These are phyloP conservation scores for Meteorus sp. DNA, from an alignment of 1,140 invertebrate genomes.

Conservation along the genomic window DNA sequence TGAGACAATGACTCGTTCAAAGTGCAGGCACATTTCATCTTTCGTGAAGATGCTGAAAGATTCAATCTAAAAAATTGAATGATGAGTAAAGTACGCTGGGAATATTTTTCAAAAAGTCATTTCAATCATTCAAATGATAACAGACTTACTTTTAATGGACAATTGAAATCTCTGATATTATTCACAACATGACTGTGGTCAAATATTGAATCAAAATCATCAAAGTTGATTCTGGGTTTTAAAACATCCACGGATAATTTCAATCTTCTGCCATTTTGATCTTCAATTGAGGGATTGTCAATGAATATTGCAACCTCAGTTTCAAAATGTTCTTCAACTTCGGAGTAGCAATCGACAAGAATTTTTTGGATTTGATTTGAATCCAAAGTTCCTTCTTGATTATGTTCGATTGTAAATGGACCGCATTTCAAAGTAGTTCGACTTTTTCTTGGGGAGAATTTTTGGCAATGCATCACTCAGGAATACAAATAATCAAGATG, in stretches of 20 bases:
- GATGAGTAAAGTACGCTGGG: not conserved
- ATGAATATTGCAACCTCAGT: slow-evolving; percentile 34
- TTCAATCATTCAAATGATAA: slow-evolving; percentile 1
- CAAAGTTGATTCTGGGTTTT: slow-evolving; percentile 40
- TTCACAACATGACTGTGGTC: slow-evolving; percentile 41
- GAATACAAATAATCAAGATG: not conserved
- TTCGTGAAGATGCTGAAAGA: slow-evolving; percentile 34
- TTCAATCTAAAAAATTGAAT: slow-evolving; percentile 28
- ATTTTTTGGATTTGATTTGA: slow-evolving; percentile 28
- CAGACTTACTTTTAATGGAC: slow-evolving; percentile 34
- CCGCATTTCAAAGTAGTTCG: slow-evolving; percentile 27
- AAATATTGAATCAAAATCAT: slow-evolving; percentile 41
- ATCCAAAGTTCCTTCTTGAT: slow-evolving; percentile 26
- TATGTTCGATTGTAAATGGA: slow-evolving; percentile 34
- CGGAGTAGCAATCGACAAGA: slow-evolving; percentile 31
- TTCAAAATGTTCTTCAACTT: slow-evolving; percentile 28
- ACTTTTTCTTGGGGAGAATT: not conserved
- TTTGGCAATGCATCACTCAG: too few species aligned
- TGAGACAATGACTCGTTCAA: slow-evolving; percentile 35
- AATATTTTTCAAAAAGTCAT: not conserved
- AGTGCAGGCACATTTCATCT: slow-evolving; percentile 37
- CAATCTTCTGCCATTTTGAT: slow-evolving; percentile 28
- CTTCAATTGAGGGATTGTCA: slow-evolving; percentile 26
- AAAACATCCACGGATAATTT: slow-evolving; percentile 31
- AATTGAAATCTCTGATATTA: slow-evolving; percentile 33